Evolutionary conservation across 2,888 invertebrate genomes (phyloP), one percentile per base, ranked within the genome.

Genomic region (Platypus cylindrus): DNA sequence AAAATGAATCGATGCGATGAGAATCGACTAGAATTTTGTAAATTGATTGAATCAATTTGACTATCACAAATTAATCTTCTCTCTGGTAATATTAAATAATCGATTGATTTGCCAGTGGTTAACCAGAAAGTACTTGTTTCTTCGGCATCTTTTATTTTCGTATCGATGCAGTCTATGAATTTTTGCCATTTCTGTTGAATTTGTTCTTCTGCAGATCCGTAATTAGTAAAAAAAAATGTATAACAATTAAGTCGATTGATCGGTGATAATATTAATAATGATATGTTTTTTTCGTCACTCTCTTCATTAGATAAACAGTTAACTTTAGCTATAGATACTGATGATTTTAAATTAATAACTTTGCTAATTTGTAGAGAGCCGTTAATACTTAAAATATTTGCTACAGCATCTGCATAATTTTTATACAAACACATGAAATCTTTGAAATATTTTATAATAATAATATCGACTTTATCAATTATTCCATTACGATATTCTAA

Each of bases 11-110:
- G 78, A 51, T 84, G 81, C 1, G 76, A 74, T 3, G 79, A 76
- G 57, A 87, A 81, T 42, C 81, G 68, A 14, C 80, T 74, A 17
- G 76, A 75, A 51, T 78, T 75, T 3, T 72, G 66, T 39, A 86
- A 62, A 44, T 71, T 73, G 2, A 90, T 59, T 1, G 78, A 77
- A 44, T 75, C 68, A 5, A 73, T 66, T 47, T 75, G 75, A 2
- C 86, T 87, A 48, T 87, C 86, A 36, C 81, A 66, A 33, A 89
- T 67, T 23, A 90, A 60, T n/a, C 89, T 69, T 33, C 87, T 68
- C 32, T 75, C 71, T 1, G 74, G 75, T 3, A 67, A 68, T 51
- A 73, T 67, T 40, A 76, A 64, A 30, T 68, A 65, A 38, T 79
- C 77, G 3, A 51, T 60, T 13, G 68, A 54, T 59, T 75, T 77